Base-by-base conservation (phyloP, 2,888 invertebrate genomes). In the Melinopterus prodromus region DNA sequence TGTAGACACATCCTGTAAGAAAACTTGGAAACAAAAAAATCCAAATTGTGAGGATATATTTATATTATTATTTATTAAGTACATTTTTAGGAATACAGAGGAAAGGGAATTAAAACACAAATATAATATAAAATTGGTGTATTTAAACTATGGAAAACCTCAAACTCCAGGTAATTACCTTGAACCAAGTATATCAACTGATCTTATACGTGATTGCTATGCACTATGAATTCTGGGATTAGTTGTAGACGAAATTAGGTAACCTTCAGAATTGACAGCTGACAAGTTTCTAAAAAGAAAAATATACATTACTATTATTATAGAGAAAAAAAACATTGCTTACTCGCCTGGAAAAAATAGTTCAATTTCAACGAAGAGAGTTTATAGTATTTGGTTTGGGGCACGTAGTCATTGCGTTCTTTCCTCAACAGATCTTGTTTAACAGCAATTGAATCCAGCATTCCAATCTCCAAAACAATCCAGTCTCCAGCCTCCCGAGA, bases 151-250 rank as follows among this genome's bases (percentile, higher is more conserved):
- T 53, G 7, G 53, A 53, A 53, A 53, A 53, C 53, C 53, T 53
- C 53, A 53, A 53, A 53, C 53, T 12, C 12, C 7, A 9, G 53
- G 53, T 53, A 53, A 53, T 53, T 53, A 53, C 53, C 53, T 53
- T 53, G 53, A 53, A 53, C 53, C 53, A 53, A 53, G 53, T 53
- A 53, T 53, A 53, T 53, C 53, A 53, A 53, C 53, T 53, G 53
- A 9, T 53, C 53, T 53, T 53, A 53, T 53, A 53, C 53, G 53
- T 53, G 53, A 3, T 53, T 53, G 7, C 12, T 12, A 7, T 53
- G 53, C 53, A 53, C 53, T 53, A 9, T 53, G 7, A 3, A 1
- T 12, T 7, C 7, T 53, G 12, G 7, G 53, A 12, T 53, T 53
- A 53, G 7, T 12, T 53, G 53, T 4, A 53, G 53, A 3, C 53